phyloP scores from a whole-genome alignment of 2,797 vertebrate genomes.

The Heteromormyrus szaboi region DNA sequence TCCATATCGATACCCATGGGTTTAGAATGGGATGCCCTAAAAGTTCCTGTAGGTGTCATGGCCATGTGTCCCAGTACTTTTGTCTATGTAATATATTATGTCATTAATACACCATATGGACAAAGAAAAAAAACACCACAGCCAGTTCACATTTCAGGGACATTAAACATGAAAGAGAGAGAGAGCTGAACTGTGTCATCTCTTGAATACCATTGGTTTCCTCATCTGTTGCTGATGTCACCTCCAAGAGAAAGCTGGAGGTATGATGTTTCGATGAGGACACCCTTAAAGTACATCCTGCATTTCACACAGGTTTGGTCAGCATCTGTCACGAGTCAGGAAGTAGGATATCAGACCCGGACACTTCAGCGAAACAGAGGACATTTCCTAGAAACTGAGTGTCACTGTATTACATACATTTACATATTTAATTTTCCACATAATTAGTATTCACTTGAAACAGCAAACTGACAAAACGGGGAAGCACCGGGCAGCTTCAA shows the following conservation, averaged over 20 bases:
- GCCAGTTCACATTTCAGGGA: neutral
- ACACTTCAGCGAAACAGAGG: neutral
- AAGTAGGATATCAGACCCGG: neutral
- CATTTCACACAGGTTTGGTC: neutral
- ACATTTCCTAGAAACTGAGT: neutral
- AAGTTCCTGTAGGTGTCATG: neutral
- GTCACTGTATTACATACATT: neutral
- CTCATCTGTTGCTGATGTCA: neutral
- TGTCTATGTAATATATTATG: neutral
- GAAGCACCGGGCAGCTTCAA: neutral
- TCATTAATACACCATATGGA: neutral
- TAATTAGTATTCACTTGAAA: neutral
- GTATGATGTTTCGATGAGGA: neutral
- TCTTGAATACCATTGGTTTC: neutral
- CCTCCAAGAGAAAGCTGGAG: neutral
- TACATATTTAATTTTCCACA: neutral
- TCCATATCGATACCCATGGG: neutral
- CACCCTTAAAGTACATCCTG: neutral
- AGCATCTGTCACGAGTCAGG: neutral
- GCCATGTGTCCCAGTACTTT: neutral
- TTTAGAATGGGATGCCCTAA: neutral
- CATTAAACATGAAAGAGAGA: neutral
- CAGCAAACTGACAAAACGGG: neutral
- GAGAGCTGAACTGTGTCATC: neutral
- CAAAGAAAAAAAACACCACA: neutral